Conservation (phyloP, 2,113 vertebrate genomes). For the Micronycteris hirsuta region DNA sequence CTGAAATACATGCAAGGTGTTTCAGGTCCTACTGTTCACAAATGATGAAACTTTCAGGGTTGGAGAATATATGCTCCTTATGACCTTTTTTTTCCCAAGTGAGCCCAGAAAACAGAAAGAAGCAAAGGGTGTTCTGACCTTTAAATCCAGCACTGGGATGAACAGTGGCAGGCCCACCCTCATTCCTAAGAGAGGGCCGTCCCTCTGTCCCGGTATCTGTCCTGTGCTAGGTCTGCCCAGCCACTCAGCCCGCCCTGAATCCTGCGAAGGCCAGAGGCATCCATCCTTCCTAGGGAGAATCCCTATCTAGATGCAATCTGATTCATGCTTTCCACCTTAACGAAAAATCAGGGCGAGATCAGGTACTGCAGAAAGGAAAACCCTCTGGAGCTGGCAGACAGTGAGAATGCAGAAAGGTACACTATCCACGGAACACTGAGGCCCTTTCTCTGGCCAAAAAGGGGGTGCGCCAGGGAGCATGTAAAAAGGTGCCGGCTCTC, state of each 20-base stretch:
- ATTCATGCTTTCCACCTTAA: conserved; percentile 33
- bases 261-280: neutral
- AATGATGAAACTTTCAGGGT: neutral
- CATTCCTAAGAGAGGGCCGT: neutral
- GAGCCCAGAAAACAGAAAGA: neutral
- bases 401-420: neutral
- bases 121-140: neutral
- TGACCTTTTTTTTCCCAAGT: neutral
- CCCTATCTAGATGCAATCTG: conserved; percentile 4
- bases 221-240: neutral
- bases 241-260: neutral
- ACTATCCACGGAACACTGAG: neutral
- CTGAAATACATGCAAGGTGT: neutral
- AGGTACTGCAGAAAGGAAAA: neutral
- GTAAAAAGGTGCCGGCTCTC: neutral
- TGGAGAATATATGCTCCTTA: neutral
- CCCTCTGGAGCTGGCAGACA: neutral
- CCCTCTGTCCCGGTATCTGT: neutral
- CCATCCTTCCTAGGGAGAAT: neutral
- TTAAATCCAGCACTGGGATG: neutral
- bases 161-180: neutral
- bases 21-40: neutral
- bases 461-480: neutral
- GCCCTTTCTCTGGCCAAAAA: neutral
- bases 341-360: neutral